Percentiles rank a stretch among this genome's conserved stretches.
Conservation (phyloP, 2,797 vertebrate genomes). For the Falco cherrug region DNA sequence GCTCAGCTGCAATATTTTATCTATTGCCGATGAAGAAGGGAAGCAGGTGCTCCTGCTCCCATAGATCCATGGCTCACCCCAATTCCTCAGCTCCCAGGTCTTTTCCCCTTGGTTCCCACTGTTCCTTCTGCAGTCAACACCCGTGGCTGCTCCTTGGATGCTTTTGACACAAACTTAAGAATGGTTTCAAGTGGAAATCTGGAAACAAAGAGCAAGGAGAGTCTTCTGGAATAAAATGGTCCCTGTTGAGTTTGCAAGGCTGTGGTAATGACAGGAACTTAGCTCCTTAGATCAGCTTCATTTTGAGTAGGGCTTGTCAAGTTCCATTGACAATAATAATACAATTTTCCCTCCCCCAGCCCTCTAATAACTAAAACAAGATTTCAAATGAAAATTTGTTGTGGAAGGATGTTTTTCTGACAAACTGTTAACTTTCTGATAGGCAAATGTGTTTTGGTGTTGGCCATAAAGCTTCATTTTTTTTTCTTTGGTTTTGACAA, state of each 20-base stretch:
- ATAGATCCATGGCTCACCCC: neutral
- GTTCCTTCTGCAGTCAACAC: neutral
- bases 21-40: neutral
- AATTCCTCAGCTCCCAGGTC: neutral
- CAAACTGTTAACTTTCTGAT: neutral
- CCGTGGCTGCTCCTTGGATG: rapidly evolving
- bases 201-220: neutral
- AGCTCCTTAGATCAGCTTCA: neutral
- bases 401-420: neutral
- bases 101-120: neutral
- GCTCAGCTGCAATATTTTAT: neutral
- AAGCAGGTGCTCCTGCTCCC: neutral
- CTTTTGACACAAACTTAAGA: neutral
- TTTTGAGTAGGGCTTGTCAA: neutral
- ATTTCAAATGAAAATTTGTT: neutral
- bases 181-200: neutral
- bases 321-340: neutral
- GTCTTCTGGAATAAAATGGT: neutral
- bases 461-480: neutral
- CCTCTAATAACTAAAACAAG: neutral
- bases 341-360: neutral
- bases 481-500: neutral
- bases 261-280: neutral
- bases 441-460: neutral
- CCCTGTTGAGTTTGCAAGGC: neutral